phyloP scores from a whole-genome alignment of 2,888 invertebrate species.

The Macrophya alboannulata region DNA sequence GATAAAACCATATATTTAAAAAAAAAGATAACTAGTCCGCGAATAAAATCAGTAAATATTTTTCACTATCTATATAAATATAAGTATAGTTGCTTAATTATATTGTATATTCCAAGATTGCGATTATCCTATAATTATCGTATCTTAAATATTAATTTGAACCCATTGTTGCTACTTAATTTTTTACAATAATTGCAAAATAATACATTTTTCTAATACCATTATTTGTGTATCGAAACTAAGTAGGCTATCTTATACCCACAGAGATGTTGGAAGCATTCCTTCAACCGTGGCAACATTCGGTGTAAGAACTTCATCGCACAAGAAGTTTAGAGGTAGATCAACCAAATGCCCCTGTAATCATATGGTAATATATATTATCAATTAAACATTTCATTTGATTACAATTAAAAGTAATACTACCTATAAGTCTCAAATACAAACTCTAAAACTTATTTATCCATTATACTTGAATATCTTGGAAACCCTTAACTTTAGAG shows the following conservation, averaged over 20 bases:
- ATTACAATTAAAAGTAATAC: neutral
- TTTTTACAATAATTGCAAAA: neutral
- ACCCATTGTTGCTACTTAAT: neutral
- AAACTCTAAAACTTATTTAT: neutral
- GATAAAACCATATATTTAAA: neutral
- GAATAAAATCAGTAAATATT: neutral
- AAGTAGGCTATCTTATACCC: conserved; percentile 85
- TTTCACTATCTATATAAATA: neutral
- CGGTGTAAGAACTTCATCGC: conserved; percentile 92
- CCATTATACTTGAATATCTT: too few species aligned
- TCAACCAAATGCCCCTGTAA: conserved; percentile 92
- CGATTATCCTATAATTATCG: neutral
- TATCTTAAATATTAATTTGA: neutral
- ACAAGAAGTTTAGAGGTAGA: conserved; percentile 94
- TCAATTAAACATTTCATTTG: neutral
- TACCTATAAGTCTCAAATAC: neutral
- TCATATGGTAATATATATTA: conserved; percentile 44
- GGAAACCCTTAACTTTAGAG: too few species aligned
- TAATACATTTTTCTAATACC: neutral
- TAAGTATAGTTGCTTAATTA: neutral
- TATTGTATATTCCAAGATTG: neutral
- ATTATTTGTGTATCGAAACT: neutral
- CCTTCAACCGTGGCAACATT: conserved; percentile 93
- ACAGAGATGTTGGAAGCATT: conserved; percentile 94
- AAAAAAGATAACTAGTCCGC: neutral